Percentiles rank a stretch among this genome's conserved stretches.
Conservation (phyloP, 2,888 invertebrate species). For the Mesorhabditis spiculigera region DNA sequence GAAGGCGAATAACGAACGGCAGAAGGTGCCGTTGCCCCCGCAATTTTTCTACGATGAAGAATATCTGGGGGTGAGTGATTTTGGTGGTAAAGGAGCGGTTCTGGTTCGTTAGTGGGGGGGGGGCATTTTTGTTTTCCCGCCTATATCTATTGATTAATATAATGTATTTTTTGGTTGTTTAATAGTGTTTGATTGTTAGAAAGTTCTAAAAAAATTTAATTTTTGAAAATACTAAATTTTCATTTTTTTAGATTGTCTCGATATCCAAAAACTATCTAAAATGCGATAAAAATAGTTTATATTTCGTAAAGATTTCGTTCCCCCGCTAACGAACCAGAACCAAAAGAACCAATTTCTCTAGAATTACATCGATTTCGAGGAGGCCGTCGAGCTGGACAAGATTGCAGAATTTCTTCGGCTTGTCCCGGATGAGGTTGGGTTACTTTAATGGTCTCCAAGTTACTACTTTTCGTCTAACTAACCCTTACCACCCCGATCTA, state of each 20-base stretch:
- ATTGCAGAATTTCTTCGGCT: conserved; percentile 40
- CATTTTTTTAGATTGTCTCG: too few species aligned
- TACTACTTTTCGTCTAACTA: neutral
- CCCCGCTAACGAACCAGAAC: too few species aligned
- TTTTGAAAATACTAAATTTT: conserved; percentile 5
- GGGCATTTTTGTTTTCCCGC: too few species aligned
- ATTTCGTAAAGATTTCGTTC: too few species aligned
- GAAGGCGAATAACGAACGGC: conserved; percentile 64
- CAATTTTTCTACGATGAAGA: conserved; percentile 88
- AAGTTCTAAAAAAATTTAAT: conserved; percentile 3
- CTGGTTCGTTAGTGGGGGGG: too few species aligned
- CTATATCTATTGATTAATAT: too few species aligned
- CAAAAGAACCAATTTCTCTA: too few species aligned
- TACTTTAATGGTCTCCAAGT: neutral
- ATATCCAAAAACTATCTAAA: too few species aligned
- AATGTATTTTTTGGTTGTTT: conserved; percentile 11
- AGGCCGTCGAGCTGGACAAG: conserved; percentile 39
- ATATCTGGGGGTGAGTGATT: conserved; percentile 79
- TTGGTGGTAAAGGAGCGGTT: too few species aligned
- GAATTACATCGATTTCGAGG: conserved; percentile 47
- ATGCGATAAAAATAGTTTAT: too few species aligned
- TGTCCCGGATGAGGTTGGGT: conserved; percentile 24
- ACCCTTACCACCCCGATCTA: neutral
- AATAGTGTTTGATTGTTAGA: too few species aligned
- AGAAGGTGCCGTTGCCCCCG: conserved; percentile 70